A percentile compares a stretch with the other conserved stretches of the same genome.
These are phyloP conservation scores for Lepisosteus oculatus DNA, from an alignment of 2,113 vertebrate species.

Conservation along the genomic window DNA sequence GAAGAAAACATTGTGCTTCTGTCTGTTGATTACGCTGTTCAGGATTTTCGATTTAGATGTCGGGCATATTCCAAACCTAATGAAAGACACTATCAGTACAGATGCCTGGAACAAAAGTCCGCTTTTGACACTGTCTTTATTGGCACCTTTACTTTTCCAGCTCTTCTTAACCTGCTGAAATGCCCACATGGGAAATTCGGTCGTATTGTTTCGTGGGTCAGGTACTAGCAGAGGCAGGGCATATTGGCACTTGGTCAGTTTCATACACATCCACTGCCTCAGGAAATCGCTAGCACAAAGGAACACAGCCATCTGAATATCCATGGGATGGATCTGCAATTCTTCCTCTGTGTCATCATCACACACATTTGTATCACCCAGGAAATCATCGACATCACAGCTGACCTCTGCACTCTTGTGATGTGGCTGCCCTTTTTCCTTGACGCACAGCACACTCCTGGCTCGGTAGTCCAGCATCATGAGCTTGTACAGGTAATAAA, in stretches of 20 bases:
- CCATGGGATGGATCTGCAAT: conserved; percentile 28
- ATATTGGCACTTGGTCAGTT: no score
- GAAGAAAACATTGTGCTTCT: conserved; percentile 46
- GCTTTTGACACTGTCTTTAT: no score
- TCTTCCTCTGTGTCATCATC: not conserved
- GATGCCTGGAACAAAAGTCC: no score
- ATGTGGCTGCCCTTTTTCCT: not conserved
- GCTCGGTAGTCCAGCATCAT: conserved; percentile 37
- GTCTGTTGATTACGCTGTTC: conserved; percentile 44
- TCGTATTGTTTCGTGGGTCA: not conserved
- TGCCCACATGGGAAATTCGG: no score
- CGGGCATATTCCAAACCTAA: no score
- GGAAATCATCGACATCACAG: conserved; percentile 27
- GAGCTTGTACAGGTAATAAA: conserved; percentile 45
- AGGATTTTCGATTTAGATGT: conserved; percentile 39
- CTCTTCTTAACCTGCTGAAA: no score
- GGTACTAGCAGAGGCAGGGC: conserved; percentile 31
- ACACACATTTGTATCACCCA: not conserved
- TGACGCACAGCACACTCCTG: conserved; percentile 33
- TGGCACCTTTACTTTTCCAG: no score
- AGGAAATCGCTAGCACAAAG: no score
- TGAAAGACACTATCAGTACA: no score
- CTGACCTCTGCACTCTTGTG: not conserved
- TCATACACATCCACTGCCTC: no score
- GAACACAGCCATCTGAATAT: no score